A percentile compares a stretch with the other conserved stretches of the same genome.
Evolutionary conservation across 37 sponge, comb jelly and placozoan species (phyloP).

Genomic region (Petrosia ficiformis): DNA sequence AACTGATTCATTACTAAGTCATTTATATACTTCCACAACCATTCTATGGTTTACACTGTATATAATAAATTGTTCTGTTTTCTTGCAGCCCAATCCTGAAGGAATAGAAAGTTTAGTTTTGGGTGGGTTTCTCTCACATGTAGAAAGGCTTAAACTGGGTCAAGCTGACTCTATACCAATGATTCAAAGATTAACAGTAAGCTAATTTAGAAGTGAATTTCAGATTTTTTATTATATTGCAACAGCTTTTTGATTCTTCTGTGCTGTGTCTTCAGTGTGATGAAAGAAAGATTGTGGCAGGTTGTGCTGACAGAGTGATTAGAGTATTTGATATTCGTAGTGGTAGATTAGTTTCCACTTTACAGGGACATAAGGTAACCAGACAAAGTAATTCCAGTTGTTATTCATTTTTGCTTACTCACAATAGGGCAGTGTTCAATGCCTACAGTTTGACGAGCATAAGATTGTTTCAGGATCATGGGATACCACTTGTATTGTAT

Average conservation of each 20-base stretch:
- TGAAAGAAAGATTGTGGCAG: constrained; percentile 65
- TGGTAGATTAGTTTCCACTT: constrained; percentile 41
- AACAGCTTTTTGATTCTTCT: constrained; percentile 20
- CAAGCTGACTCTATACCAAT: constrained; percentile 26
- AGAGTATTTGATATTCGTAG: constrained; percentile 69
- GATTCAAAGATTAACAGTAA: constrained; percentile 49
- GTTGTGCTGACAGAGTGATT: constrained; percentile 49
- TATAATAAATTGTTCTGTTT: neutral
- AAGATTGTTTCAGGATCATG: constrained; percentile 81
- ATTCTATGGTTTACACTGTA: no score
- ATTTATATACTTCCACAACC: no score
- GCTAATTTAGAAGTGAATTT: neutral
- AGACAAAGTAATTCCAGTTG: neutral
- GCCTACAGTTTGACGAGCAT: constrained; percentile 75
- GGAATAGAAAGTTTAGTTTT: constrained; percentile 57
- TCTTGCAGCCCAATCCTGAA: constrained; percentile 44
- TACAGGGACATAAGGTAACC: constrained; percentile 64
- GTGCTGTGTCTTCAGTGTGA: constrained; percentile 74
- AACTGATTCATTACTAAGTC: no score
- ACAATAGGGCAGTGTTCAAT: constrained; percentile 76
- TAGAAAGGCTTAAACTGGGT: constrained; percentile 37
- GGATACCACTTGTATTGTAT: constrained; percentile 77
- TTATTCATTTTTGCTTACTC: neutral
- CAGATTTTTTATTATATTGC: neutral
- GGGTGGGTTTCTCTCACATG: constrained; percentile 39